Conservation (phyloP, 2,888 invertebrate species). For the Saturnia pavonia region DNA sequence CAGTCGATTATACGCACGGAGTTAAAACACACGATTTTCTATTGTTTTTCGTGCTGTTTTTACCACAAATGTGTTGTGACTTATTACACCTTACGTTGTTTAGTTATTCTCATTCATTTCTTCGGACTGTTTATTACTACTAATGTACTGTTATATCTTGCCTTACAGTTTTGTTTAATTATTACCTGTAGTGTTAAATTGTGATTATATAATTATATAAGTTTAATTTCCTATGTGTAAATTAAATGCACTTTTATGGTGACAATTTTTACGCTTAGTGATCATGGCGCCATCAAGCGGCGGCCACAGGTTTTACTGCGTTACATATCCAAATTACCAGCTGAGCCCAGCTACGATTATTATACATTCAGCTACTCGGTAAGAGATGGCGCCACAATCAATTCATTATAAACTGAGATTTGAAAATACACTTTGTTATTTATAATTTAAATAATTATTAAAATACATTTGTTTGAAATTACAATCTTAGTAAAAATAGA, state of each 20-base stretch:
- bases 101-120: no score
- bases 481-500: no score
- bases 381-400: conserved; percentile 68
- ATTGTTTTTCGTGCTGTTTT: conserved; percentile 18
- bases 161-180: conserved; percentile 17
- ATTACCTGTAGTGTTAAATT: conserved; percentile 22
- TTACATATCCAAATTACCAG: conserved; percentile 58
- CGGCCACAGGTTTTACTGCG: conserved; percentile 78
- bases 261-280: conserved; percentile 84
- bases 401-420: background rate
- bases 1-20: conserved; percentile 65
- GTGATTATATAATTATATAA: conserved; percentile 18
- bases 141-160: conserved; percentile 15
- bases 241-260: conserved; percentile 82
- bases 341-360: conserved; percentile 43
- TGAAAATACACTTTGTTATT: conserved; percentile 4
- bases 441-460: background rate
- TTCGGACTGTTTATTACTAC: background rate
- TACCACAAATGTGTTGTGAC: background rate
- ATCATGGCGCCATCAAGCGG: conserved; percentile 82
- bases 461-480: no score
- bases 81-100: conserved; percentile 4
- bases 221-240: conserved; percentile 35
- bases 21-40: conserved; percentile 52
- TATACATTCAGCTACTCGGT: conserved; percentile 69